These are phyloP conservation scores for Mactromeris polynyma DNA, from an alignment of 2,888 invertebrate genomes.

Conservation along the genomic window DNA sequence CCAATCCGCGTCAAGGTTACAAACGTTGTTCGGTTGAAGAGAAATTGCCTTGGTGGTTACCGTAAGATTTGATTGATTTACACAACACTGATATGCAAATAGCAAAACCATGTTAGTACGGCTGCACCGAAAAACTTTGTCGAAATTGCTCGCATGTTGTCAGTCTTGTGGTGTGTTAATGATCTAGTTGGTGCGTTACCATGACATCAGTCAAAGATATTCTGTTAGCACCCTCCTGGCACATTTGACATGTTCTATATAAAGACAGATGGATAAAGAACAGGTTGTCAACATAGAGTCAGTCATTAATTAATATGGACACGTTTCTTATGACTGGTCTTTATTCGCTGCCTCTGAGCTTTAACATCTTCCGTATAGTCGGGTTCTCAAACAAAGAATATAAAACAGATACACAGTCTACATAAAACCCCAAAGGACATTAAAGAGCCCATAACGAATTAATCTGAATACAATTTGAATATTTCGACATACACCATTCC, in stretches of 20 bases:
- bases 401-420: conserved; percentile 19
- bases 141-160: no score
- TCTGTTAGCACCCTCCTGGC: neutral
- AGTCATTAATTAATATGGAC: conserved; percentile 12
- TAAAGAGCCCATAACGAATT: conserved; percentile 40
- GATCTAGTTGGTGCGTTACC: neutral
- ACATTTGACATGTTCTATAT: neutral
- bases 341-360: neutral
- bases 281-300: neutral
- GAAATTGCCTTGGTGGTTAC: no score
- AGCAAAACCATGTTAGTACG: no score
- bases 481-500: conserved; percentile 35
- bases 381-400: conserved; percentile 3
- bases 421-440: conserved; percentile 43
- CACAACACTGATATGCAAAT: no score
- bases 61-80: no score
- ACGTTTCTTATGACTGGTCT: conserved; percentile 3
- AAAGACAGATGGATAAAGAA: neutral
- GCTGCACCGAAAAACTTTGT: no score
- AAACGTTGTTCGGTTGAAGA: no score
- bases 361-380: neutral
- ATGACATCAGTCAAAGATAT: neutral
- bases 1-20: no score
- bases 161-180: neutral
- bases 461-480: conserved; percentile 63